A percentile compares a stretch with the other conserved stretches of the same genome.
Evolutionary conservation across 2,113 vertebrate genomes (phyloP).

Genomic region (Eptatretus burgeri): DNA sequence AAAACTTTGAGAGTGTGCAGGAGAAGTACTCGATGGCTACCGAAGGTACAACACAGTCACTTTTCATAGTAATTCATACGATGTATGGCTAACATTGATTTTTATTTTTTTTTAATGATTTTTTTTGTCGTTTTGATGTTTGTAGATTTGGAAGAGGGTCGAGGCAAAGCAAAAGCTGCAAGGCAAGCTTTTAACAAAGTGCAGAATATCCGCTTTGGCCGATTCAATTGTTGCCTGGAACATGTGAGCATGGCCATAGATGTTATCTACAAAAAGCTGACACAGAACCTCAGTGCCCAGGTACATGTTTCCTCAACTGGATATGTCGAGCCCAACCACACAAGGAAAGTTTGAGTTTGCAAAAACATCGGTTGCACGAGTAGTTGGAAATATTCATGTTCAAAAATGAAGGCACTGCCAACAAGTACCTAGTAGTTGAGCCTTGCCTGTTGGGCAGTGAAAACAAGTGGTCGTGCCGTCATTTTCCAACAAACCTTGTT

Average conservation of each 20-base stretch:
- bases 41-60: not conserved
- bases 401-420: too few relatives aligned
- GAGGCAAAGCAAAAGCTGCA: constrained; percentile 23
- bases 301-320: constrained; percentile 14
- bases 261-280: constrained; percentile 65
- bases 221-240: constrained; percentile 54
- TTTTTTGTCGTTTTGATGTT: not conserved
- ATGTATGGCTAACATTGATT: too few relatives aligned
- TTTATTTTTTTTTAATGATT: too few relatives aligned
- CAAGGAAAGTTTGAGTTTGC: too few relatives aligned
- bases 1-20: not conserved
- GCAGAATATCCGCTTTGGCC: constrained; percentile 31
- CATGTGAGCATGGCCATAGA: constrained; percentile 42
- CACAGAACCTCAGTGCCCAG: constrained; percentile 56
- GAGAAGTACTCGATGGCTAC: not conserved
- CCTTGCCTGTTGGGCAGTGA: too few relatives aligned
- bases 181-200: constrained; percentile 45
- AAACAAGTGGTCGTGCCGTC: too few relatives aligned
- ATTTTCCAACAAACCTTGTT: too few relatives aligned
- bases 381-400: too few relatives aligned
- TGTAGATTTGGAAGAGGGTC: constrained; percentile 36
- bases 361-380: too few relatives aligned
- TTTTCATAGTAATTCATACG: too few relatives aligned
- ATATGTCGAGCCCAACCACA: too few relatives aligned
- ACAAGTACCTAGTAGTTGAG: too few relatives aligned